Evolutionary conservation across 2,113 vertebrate species (phyloP), one percentile per base, ranked within the genome.

Genomic region (Thalassarche chlororhynchos): DNA sequence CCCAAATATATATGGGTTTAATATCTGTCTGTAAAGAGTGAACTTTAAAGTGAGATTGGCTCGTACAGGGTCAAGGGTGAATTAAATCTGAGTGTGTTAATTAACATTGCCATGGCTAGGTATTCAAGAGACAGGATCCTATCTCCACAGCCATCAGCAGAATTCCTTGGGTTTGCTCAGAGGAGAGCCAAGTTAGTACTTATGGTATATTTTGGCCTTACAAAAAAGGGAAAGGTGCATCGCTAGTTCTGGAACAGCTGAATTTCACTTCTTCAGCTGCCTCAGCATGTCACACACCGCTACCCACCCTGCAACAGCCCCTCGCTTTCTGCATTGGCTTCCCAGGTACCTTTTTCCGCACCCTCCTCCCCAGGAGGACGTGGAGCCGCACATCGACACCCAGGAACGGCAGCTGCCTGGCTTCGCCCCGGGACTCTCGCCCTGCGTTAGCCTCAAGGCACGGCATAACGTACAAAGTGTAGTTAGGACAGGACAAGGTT

Each of bases 401-500:
- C 78, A 8, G 71, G 28, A 44, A 14, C 19, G 18, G 84, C 69
- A 34, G 57, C 8, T 26, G 11, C 40, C 52, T 3, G 19, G 3
- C 42, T 77, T 34, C 2, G 5, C 21, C 38, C 24, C 4, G 1
- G 34, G 10, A 5, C 10, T 17, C 42, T 15, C 9, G 0, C 2
- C 21, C 4, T 3, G 4, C 4, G 21, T 18, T 3, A 14, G 78
- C 49, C 44, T 46, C 52, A 13, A 18, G 80, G 60, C 61, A 24
- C 1, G 1, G 54, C 23, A 4, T 4, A 25, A 4, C 0, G 2
- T 29, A 14, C 32, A 20, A 0, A 2, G 18, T 1, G 12, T 5
- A 44, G 29, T 1, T 4, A 17, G 42, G 26, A 10, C 6, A 16
- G 69, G 55, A 26, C 28, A 6, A 34, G 44, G 32, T 6, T 74